Conservation (phyloP, 2,113 vertebrate genomes). For the Daubentonia madagascariensis region DNA sequence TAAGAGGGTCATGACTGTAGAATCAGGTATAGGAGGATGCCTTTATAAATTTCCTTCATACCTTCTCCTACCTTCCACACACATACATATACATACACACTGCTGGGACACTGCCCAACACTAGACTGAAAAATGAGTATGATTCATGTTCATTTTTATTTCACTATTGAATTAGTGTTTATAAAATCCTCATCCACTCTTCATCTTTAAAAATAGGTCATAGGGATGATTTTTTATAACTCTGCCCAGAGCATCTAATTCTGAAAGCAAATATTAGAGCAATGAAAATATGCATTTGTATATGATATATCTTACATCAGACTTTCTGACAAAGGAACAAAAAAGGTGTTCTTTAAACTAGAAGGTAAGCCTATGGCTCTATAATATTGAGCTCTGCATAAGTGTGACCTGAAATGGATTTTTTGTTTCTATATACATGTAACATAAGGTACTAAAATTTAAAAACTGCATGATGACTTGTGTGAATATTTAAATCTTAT, state of each 20-base stretch:
- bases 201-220: neutral
- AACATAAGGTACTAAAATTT: neutral
- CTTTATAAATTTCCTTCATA: neutral
- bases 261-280: constrained; percentile 18
- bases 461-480: fast-evolving
- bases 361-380: neutral
- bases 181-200: neutral
- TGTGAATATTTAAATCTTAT: neutral
- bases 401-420: neutral
- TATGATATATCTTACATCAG: neutral
- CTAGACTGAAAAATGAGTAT: neutral
- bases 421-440: neutral
- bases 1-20: fast-evolving
- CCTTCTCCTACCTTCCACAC: neutral
- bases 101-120: fast-evolving
- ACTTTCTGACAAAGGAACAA: neutral
- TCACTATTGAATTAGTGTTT: neutral
- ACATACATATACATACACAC: neutral
- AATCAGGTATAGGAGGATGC: neutral
- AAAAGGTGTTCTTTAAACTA: neutral
- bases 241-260: neutral
- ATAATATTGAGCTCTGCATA: neutral
- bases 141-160: neutral
- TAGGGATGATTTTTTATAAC: neutral
- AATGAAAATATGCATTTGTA: neutral